Conservation (phyloP, 2,113 vertebrate species). For the Hydrolagus affinis region DNA sequence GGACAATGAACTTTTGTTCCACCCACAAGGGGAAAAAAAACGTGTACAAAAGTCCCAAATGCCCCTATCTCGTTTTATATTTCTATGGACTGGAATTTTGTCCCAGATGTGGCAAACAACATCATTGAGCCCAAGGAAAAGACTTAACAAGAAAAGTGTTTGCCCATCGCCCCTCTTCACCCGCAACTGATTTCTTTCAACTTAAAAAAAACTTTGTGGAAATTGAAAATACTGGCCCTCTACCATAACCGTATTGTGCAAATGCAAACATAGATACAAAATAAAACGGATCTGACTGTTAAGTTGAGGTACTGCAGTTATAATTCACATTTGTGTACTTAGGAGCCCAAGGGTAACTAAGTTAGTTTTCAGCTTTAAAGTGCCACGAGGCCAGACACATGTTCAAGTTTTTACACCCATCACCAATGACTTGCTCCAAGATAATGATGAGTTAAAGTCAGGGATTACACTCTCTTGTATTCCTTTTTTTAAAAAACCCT, state of each 20-base stretch:
- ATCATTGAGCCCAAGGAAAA: background rate
- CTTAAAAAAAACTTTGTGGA: background rate
- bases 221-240: background rate
- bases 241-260: too few species aligned
- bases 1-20: background rate
- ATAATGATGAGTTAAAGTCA: background rate
- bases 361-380: slow-evolving; percentile 20
- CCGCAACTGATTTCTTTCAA: background rate
- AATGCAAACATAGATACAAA: background rate
- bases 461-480: background rate
- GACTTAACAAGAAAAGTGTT: background rate
- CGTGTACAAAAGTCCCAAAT: background rate
- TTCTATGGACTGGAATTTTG: background rate
- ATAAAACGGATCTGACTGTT: slow-evolving; percentile 3
- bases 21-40: background rate
- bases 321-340: background rate
- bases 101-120: background rate
- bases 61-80: too few species aligned
- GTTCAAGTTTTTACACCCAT: background rate
- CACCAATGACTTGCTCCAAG: background rate
- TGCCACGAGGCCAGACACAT: background rate
- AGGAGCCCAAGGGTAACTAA: background rate
- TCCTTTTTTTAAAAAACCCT: background rate
- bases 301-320: slow-evolving; percentile 1
- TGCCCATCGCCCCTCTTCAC: too few species aligned